Conservation (phyloP, 2,797 vertebrate species). For the Phrynocephalus guinanensis region DNA sequence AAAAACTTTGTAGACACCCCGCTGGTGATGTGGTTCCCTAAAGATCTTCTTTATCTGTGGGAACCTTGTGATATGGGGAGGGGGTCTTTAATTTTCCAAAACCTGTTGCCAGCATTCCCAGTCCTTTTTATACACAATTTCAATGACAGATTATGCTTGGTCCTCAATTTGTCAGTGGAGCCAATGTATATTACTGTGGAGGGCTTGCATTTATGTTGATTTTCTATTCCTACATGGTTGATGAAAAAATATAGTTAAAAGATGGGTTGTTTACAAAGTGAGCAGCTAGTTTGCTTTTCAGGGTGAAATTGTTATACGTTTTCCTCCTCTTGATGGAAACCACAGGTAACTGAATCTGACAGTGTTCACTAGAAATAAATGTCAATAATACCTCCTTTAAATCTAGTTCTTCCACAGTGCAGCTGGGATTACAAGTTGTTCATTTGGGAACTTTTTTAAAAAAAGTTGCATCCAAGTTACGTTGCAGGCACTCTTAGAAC, state of each 20-base stretch:
- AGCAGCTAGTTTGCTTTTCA: not conserved
- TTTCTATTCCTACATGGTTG: not conserved
- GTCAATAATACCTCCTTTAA: not conserved
- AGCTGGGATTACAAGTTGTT: constrained; percentile 3
- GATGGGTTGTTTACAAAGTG: not conserved
- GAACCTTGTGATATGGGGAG: too few relatives aligned
- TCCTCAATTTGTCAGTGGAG: not conserved
- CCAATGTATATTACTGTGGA: not conserved
- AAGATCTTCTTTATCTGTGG: too few relatives aligned
- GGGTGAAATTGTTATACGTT: not conserved
- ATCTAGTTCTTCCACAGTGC: not conserved
- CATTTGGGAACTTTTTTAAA: not conserved
- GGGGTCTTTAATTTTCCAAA: too few relatives aligned
- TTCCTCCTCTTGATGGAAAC: not conserved
- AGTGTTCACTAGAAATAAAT: not conserved
- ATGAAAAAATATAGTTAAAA: not conserved
- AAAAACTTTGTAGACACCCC: too few relatives aligned
- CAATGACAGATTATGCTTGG: not conserved
- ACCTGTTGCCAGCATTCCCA: too few relatives aligned
- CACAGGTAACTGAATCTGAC: constrained; percentile 1
- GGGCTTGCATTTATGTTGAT: not conserved
- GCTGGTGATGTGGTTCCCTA: not conserved
- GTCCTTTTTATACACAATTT: not conserved
- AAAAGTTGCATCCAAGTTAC: not conserved
- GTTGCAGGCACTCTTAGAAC: not conserved